Conservation (phyloP, 2,113 vertebrate species). For the Hydrochoerus hydrochaeris region DNA sequence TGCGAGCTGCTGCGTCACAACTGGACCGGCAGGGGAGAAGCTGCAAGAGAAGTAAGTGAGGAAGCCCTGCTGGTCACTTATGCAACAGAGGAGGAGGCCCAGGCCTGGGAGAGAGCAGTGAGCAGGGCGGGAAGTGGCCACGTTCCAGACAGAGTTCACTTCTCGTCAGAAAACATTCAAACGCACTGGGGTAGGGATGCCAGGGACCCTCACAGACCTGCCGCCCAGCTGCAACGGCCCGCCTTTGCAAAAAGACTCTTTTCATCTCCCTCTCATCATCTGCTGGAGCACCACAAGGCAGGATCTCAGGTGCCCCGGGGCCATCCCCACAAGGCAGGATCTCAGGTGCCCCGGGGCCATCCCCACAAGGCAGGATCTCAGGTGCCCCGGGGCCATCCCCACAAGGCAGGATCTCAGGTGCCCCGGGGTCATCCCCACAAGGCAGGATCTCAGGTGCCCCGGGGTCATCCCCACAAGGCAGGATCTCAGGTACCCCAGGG, state of each 20-base stretch:
- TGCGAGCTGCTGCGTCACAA: not conserved
- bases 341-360: no score
- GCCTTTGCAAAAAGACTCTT: no score
- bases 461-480: no score
- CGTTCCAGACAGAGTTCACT: not conserved
- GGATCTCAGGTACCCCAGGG: no score
- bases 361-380: not conserved
- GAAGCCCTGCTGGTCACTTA: not conserved
- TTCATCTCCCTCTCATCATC: not conserved
- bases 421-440: no score
- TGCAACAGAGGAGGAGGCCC: not conserved
- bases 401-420: no score
- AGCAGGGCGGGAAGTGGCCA: not conserved
- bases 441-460: no score
- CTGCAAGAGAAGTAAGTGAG: not conserved
- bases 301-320: no score
- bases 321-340: no score
- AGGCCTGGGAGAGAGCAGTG: not conserved
- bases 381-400: not conserved
- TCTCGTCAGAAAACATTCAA: not conserved
- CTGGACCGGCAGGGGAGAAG: no score
- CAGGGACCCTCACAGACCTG: not conserved
- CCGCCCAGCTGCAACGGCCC: not conserved
- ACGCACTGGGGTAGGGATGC: not conserved
- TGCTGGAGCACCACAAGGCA: not conserved